phyloP scores from a whole-genome alignment of 2,888 invertebrate genomes.

The Caenorhabditis sp. region DNA sequence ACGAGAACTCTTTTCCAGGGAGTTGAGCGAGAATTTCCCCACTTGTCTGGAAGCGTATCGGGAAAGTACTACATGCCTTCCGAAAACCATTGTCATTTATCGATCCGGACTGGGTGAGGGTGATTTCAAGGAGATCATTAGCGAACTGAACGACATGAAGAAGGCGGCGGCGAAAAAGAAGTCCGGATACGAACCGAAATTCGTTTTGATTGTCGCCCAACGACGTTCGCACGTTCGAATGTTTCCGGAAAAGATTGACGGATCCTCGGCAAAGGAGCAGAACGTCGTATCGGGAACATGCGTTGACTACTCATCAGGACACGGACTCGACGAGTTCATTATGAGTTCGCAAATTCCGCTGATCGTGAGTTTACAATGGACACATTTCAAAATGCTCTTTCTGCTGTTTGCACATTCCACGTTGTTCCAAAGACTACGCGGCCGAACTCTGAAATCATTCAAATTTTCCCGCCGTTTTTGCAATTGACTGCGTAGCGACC shows the following conservation, averaged over 20 bases:
- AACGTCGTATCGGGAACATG: slow-evolving; percentile 57
- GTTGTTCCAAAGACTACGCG: no score
- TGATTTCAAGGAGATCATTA: neutral
- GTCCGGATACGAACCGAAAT: slow-evolving; percentile 7
- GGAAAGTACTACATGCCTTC: neutral
- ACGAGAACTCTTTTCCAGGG: slow-evolving; percentile 5
- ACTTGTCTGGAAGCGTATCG: neutral
- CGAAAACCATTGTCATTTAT: slow-evolving; percentile 47
- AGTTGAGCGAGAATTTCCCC: neutral
- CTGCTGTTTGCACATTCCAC: no score
- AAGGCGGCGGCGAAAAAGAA: neutral
- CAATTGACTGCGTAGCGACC: no score
- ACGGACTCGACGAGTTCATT: slow-evolving; percentile 51
- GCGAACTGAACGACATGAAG: slow-evolving; percentile 22
- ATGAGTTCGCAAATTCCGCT: slow-evolving; percentile 53
- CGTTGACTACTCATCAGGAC: slow-evolving; percentile 3
- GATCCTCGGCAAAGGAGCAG: neutral
- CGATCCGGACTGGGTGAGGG: slow-evolving; percentile 47
- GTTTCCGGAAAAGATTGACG: slow-evolving; percentile 3
- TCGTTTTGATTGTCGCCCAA: slow-evolving; percentile 13
- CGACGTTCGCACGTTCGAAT: slow-evolving; percentile 7
- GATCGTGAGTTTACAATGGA: slow-evolving; percentile 58
- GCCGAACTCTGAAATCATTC: no score
- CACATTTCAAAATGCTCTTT: no score
- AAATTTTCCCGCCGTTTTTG: no score